Evolutionary conservation across 64 coral and sea anemone species (phyloP).

Genomic region (Pachyseris speciosa): DNA sequence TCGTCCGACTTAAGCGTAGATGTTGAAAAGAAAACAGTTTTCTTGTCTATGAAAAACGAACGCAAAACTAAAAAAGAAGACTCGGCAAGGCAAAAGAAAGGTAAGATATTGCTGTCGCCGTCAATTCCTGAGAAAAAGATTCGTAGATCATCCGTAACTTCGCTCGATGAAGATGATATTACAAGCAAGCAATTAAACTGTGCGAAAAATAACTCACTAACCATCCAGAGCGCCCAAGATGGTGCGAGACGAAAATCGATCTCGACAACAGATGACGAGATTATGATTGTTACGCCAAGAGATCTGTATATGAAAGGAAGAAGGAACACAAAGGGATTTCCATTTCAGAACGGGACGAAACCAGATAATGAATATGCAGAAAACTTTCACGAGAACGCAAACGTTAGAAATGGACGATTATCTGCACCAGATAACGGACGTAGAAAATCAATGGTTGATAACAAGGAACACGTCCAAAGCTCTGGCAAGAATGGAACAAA

Average conservation of each 20-base stretch:
- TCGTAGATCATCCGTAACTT: not conserved
- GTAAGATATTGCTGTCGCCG: not conserved
- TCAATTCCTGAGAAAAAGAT: not conserved
- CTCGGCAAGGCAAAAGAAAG: not conserved
- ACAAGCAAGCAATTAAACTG: not conserved
- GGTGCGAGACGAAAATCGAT: not conserved
- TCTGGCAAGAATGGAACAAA: not conserved
- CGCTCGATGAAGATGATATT: not conserved
- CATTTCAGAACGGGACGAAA: not conserved
- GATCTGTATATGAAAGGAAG: not conserved
- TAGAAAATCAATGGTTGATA: not conserved
- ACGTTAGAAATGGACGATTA: too few relatives aligned
- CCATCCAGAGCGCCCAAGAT: not conserved
- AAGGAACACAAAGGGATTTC: not conserved
- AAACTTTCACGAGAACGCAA: not conserved
- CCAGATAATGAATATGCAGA: not conserved
- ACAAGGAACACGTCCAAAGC: not conserved
- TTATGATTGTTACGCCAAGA: not conserved
- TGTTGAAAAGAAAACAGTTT: not conserved
- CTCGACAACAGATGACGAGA: not conserved
- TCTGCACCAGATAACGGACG: not conserved
- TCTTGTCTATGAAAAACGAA: not conserved
- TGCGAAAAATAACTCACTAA: not conserved
- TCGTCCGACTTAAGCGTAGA: slow-evolving; percentile 19
- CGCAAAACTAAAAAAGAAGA: not conserved